Evolutionary conservation across 2,888 invertebrate species (phyloP), one percentile per base, ranked within the genome.

Genomic region (Thelaira solivaga): DNA sequence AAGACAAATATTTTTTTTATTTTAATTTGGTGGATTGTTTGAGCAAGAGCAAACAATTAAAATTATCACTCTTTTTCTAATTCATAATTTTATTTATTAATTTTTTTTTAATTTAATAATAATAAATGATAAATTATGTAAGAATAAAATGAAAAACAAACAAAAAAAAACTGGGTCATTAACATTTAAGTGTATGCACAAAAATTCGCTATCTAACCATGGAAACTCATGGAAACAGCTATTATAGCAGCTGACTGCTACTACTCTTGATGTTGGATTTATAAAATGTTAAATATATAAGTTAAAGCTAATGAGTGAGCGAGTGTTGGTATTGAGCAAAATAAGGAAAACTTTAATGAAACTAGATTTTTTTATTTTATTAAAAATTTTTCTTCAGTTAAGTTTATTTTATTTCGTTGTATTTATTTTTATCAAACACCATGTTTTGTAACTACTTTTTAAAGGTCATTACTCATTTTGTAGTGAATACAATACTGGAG

Each of bases 131-230:
- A n/a, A n/a, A n/a, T n/a, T n/a, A 41, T 29, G 47, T 49, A n/a
- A 16, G 11, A 39, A 49, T 45, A 61, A 76, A 64, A 53, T 34
- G 24, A 34, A n/a, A n/a, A 57, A 22, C 11, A 4, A 47, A 18
- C 36, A 10, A 36, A 2, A 39, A 20, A 20, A 31, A 76, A 76
- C 57, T 69, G 59, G 76, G 76, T 69, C 76, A 76, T 69, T 76
- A 76, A 69, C 69, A 69, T 45, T 55, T 34, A 16, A 11, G n/a
- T 31, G 51, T 55, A 43, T n/a, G n/a, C 26, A 22, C 51, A 55
- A 34, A 22, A 65, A 49, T 22, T 49, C 41, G 41, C 51, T 39
- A 39, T 65, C 41, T 29, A 41, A 13, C 26, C 41, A 65, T 29
- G 41, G 20, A 65, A 39, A 65, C 51, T 18, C 29, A 18, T 36